A percentile compares a stretch with the other conserved stretches of the same genome.
phyloP scores from a whole-genome alignment of 2,113 vertebrate species.

The Dipodomys ordii region DNA sequence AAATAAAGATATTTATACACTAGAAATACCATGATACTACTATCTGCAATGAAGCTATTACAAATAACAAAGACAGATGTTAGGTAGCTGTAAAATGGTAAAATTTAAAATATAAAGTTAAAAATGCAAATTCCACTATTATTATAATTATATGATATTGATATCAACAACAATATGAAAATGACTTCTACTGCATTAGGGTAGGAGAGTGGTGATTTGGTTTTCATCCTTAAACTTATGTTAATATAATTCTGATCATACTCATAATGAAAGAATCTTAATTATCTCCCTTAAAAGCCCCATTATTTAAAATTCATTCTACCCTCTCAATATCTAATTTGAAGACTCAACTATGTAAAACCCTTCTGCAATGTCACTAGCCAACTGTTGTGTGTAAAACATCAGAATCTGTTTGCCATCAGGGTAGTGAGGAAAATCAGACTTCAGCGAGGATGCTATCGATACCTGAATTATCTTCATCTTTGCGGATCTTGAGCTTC shows the following conservation, averaged over 20 bases:
- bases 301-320: constrained; percentile 53
- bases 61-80: not conserved
- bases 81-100: not conserved
- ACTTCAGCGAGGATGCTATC: constrained; percentile 21
- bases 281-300: constrained; percentile 17
- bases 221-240: constrained; percentile 25
- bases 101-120: constrained; percentile 35
- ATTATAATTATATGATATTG: not conserved
- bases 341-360: constrained; percentile 7
- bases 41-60: not conserved
- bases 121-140: not conserved
- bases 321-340: not conserved
- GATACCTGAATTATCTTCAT: constrained; percentile 98
- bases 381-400: constrained; percentile 35
- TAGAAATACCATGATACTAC: not conserved
- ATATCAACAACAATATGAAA: not conserved
- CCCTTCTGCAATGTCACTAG: not conserved
- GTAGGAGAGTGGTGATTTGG: not conserved
- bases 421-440: constrained; percentile 10
- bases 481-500: constrained; percentile 98
- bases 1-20: not conserved
- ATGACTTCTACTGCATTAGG: not conserved
- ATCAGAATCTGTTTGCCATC: constrained; percentile 57
- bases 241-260: not conserved
- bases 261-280: constrained; percentile 34